Evolutionary conservation across 2,797 vertebrate genomes (phyloP).

Genomic region (Thaleichthys pacificus): DNA sequence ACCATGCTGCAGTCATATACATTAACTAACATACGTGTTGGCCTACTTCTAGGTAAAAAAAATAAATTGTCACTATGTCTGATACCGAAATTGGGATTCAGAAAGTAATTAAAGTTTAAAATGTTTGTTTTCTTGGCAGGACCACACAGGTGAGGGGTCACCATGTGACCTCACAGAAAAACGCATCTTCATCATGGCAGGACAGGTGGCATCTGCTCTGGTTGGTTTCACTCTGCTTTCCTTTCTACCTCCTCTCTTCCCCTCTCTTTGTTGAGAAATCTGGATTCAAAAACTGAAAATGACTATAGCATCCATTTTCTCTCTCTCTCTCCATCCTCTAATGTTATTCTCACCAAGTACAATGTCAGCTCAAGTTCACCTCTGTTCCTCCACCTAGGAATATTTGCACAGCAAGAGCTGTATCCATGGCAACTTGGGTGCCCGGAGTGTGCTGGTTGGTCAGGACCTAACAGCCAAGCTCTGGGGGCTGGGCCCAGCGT

Average conservation of each 20-base stretch:
- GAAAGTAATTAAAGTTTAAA: background rate
- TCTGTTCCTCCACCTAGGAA: constrained; percentile 63
- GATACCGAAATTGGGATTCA: no score
- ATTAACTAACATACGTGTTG: no score
- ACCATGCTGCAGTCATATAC: no score
- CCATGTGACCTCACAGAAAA: constrained; percentile 85
- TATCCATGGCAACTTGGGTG: constrained; percentile 86
- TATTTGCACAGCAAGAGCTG: constrained; percentile 80
- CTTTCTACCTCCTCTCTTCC: background rate
- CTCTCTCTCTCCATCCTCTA: background rate
- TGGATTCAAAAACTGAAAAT: no score
- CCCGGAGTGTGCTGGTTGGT: constrained; percentile 84
- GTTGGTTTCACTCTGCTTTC: constrained; percentile 66
- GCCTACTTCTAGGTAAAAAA: no score
- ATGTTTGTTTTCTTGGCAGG: constrained; percentile 61
- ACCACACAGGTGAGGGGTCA: constrained; percentile 57
- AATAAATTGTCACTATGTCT: no score
- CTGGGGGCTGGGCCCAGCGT: constrained; percentile 81
- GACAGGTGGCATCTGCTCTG: constrained; percentile 86
- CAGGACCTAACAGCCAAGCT: constrained; percentile 81
- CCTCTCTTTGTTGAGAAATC: background rate
- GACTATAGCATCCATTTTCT: no score
- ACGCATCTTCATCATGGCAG: constrained; percentile 83
- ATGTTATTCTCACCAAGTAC: background rate
- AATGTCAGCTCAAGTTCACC: background rate